Evolutionary conservation across 1,140 invertebrate species (phyloP).

Genomic region (Apocrypta bakeri): DNA sequence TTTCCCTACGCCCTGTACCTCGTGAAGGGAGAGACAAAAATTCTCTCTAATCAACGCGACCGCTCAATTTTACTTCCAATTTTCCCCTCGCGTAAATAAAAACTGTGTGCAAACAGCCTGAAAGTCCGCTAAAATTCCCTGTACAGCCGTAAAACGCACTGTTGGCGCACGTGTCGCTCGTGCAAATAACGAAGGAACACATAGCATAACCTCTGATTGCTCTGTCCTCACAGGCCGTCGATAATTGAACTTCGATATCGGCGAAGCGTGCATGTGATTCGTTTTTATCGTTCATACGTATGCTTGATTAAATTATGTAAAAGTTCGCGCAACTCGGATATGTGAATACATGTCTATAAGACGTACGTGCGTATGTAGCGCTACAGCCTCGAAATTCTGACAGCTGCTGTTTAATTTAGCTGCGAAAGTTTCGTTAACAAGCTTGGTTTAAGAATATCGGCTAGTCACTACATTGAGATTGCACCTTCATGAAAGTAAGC

Average conservation of each 20-base stretch:
- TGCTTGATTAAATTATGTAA: slow-evolving; percentile 13
- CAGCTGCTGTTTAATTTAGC: too few species aligned
- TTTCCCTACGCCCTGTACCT: too few species aligned
- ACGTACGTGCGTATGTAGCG: too few species aligned
- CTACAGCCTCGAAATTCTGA: too few species aligned
- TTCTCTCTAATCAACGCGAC: too few species aligned
- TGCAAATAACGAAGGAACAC: not conserved
- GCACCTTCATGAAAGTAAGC: too few species aligned
- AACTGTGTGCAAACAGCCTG: not conserved
- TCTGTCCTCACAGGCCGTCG: not conserved
- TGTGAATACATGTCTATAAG: too few species aligned
- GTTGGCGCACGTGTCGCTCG: not conserved
- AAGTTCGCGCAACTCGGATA: not conserved
- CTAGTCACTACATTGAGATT: too few species aligned
- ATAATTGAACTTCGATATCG: slow-evolving; percentile 6
- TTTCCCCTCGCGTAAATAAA: not conserved
- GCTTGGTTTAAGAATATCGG: too few species aligned
- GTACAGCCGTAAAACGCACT: too few species aligned
- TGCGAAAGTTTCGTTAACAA: too few species aligned
- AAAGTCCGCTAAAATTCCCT: not conserved
- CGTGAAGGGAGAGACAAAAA: too few species aligned
- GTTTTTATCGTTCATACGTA: not conserved
- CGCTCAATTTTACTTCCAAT: not conserved
- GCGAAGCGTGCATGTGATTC: not conserved
- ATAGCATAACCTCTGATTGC: not conserved